Conservation (phyloP, 37 sponge, comb jelly and placozoan species). For the Mnemiopsis leidyi region DNA sequence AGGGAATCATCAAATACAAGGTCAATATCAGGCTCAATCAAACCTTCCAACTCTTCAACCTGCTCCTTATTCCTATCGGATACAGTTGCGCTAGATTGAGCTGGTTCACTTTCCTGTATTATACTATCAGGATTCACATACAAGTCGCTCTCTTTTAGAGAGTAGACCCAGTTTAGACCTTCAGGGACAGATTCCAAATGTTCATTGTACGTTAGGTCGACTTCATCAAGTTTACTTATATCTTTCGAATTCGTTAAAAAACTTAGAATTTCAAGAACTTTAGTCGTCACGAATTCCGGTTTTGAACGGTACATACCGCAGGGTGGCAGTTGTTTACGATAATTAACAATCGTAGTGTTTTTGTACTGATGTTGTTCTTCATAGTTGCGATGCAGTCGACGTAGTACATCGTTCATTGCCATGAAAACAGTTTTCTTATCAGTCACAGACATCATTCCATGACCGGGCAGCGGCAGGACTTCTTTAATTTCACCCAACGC, state of each 20-base stretch:
- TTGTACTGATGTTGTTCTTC: background rate
- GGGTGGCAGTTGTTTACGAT: background rate
- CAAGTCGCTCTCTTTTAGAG: background rate
- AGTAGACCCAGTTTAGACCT: background rate
- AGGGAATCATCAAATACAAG: slow-evolving; percentile 19
- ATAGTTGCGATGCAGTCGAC: background rate
- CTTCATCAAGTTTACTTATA: background rate
- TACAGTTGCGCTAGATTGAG: background rate
- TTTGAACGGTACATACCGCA: background rate
- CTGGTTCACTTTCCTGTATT: background rate
- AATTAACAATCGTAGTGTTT: background rate
- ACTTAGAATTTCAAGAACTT: background rate
- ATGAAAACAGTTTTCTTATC: background rate
- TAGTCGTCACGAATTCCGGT: background rate
- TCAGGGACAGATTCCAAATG: background rate
- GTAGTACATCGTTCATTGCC: background rate
- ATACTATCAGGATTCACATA: background rate
- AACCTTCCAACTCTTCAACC: background rate
- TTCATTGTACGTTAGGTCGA: background rate
- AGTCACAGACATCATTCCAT: background rate
- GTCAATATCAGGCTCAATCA: slow-evolving; percentile 6
- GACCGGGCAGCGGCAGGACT: background rate
- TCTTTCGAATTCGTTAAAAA: background rate
- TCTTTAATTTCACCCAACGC: background rate
- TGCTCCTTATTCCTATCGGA: no score